Percentiles rank a stretch among this genome's conserved stretches.
Evolutionary conservation across 2,797 vertebrate genomes (phyloP).

Genomic region (Ceryle rudis): DNA sequence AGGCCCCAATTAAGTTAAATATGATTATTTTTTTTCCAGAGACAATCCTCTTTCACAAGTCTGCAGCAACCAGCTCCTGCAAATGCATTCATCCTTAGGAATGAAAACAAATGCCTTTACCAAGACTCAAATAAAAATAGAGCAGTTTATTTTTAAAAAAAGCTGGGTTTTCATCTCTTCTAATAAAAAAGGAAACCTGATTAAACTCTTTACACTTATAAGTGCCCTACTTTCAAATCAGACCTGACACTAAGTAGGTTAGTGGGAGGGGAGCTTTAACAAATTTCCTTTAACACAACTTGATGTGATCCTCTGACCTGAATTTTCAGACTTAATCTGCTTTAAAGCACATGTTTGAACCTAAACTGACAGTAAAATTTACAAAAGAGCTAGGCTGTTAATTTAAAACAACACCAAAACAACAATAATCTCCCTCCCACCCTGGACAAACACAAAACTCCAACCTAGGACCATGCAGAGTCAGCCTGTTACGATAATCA

Average conservation of each 20-base stretch:
- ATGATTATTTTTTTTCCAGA: slow-evolving; percentile 58
- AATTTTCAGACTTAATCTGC: slow-evolving; percentile 64
- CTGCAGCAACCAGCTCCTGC: not conserved
- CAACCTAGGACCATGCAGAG: not conserved
- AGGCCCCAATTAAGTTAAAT: slow-evolving; percentile 63
- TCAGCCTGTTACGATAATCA: not conserved
- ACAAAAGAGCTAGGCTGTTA: slow-evolving; percentile 16
- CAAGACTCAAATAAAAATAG: slow-evolving; percentile 30
- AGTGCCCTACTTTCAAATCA: slow-evolving; percentile 64
- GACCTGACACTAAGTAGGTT: slow-evolving; percentile 74
- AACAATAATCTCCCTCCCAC: not conserved
- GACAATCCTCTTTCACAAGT: slow-evolving; percentile 29
- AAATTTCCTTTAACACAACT: slow-evolving; percentile 72
- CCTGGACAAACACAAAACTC: not conserved
- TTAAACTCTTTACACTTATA: slow-evolving; percentile 71
- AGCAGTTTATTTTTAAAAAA: slow-evolving; percentile 42
- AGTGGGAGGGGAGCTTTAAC: slow-evolving; percentile 67
- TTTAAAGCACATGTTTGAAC: slow-evolving; percentile 44
- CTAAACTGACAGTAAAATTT: not conserved
- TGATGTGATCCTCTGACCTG: slow-evolving; percentile 71
- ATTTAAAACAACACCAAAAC: slow-evolving; percentile 30
- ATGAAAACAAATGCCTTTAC: slow-evolving; percentile 21
- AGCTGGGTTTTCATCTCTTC: slow-evolving; percentile 53
- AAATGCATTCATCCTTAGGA: slow-evolving; percentile 1
- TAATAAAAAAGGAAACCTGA: slow-evolving; percentile 66